Percentiles rank a stretch among this genome's conserved stretches.
These are phyloP conservation scores for Hyles euphorbiae DNA, from an alignment of 1,140 invertebrate species.

Conservation along the genomic window DNA sequence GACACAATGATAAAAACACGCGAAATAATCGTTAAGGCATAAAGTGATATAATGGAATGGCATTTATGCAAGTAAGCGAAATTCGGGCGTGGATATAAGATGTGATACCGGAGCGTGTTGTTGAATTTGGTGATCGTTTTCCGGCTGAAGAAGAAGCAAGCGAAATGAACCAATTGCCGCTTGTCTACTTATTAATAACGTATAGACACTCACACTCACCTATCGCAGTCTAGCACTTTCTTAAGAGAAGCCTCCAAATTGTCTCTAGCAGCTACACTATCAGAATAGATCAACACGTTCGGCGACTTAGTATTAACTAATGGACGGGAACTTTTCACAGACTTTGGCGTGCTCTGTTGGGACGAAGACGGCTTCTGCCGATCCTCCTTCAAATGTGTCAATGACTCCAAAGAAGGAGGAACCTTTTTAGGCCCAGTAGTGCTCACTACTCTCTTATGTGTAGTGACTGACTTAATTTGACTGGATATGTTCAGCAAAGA, in stretches of 20 bases:
- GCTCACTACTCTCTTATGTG: conserved; percentile 65
- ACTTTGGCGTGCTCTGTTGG: conserved; percentile 53
- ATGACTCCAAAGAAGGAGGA: conserved; percentile 34
- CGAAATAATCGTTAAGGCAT: too few relatives aligned
- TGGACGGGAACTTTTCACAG: conserved; percentile 66
- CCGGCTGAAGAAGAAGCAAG: too few relatives aligned
- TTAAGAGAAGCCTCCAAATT: conserved; percentile 82
- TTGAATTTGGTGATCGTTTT: too few relatives aligned
- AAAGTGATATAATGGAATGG: too few relatives aligned
- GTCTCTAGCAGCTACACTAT: conserved; percentile 82
- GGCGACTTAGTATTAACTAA: conserved; percentile 81
- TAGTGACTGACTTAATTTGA: conserved; percentile 69
- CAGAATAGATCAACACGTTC: conserved; percentile 89
- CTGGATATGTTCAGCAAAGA: conserved; percentile 68
- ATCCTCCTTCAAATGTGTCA: conserved; percentile 37
- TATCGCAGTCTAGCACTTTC: conserved; percentile 82
- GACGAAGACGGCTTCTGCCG: conserved; percentile 23
- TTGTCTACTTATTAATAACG: neutral
- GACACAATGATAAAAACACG: too few relatives aligned
- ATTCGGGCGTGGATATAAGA: too few relatives aligned
- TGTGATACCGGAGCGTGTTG: too few relatives aligned
- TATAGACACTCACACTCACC: conserved; percentile 63
- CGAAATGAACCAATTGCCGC: too few relatives aligned
- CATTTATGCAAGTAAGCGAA: too few relatives aligned
- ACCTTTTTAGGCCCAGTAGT: conserved; percentile 51